Evolutionary conservation across 2,888 invertebrate species (phyloP), one percentile per base, ranked within the genome.

Genomic region (Spialia ferax): DNA sequence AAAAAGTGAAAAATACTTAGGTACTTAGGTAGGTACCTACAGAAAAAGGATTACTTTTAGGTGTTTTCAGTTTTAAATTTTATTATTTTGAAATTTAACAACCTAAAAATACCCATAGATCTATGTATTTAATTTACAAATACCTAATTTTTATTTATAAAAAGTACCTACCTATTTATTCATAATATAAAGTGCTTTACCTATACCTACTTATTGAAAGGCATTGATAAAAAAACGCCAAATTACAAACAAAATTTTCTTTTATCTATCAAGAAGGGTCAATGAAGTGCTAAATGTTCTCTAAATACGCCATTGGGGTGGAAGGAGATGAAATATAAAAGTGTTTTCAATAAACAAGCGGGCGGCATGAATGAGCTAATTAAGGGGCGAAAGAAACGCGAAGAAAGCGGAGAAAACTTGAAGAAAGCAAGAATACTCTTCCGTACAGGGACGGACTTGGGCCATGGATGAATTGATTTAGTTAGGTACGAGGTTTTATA

Each of bases 331-430:
- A 85, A 88, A 88, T 88, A 90, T 89, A 91, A 90, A 91, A 91
- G 89, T 90, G 85, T 84, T 88, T 88, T 85, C 92, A 88, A 91
- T 92, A 92, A 91, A 93, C 89, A 92, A 87, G 87, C 86, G 81
- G 84, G 83, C 75, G 74, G 79, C 75, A 83, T 93, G 93, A 93
- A 93, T 93, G 91, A 91, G 91, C 92, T 93, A 93, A 93, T 93
- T 93, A 93, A 88, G 93, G 83, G 87, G 88, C 89, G 89, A 91
- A 93, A 93, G 92, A 92, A 92, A 88, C 86, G 89, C 84, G 83
- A 87, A 92, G 93, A 91, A 92, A 91, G 91, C 86, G 77, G 83
- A 87, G 92, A 93, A 93, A 93, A 92, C 89, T 93, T 84, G 74
- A 80, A 81, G 89, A 93, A 93, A 93, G 93, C 93, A 93, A 92